These are phyloP conservation scores for Trichomalopsis sarcophagae DNA, from an alignment of 1,140 invertebrate genomes.

Conservation along the genomic window DNA sequence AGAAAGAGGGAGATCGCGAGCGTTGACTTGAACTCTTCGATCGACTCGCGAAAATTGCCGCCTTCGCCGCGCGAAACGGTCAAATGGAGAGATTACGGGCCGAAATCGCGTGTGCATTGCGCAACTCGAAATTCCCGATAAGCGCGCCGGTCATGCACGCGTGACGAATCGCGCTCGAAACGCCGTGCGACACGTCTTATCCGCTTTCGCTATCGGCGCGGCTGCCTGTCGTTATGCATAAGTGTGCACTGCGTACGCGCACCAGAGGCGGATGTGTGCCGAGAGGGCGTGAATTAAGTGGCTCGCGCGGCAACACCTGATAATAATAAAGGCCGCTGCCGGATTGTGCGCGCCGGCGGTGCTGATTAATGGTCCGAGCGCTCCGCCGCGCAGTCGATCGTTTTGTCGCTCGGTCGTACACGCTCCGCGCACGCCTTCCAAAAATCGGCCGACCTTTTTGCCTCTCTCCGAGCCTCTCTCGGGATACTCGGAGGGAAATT, in stretches of 20 bases:
- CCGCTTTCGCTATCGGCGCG: conserved; percentile 36
- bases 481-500: conserved; percentile 18
- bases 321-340: conserved; percentile 26
- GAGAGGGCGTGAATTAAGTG: conserved; percentile 45
- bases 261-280: not conserved
- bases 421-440: not conserved
- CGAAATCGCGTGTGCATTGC: conserved; percentile 9
- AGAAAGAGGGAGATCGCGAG: not conserved
- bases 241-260: not conserved
- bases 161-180: conserved; percentile 42
- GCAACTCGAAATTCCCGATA: not conserved
- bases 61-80: too few relatives aligned
- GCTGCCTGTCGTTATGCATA: not conserved
- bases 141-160: conserved; percentile 14
- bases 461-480: not conserved
- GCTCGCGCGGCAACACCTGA: conserved; percentile 43
- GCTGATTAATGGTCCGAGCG: conserved; percentile 30
- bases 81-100: too few relatives aligned
- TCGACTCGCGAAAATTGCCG: too few relatives aligned
- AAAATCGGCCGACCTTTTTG: not conserved
- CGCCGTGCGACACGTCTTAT: conserved; percentile 34
- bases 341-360: not conserved
- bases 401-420: conserved; percentile 7
- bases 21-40: not conserved
- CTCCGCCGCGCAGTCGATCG: not conserved